Evolutionary conservation across 2,797 vertebrate genomes (phyloP).

Genomic region (Scyliorhinus canicula): DNA sequence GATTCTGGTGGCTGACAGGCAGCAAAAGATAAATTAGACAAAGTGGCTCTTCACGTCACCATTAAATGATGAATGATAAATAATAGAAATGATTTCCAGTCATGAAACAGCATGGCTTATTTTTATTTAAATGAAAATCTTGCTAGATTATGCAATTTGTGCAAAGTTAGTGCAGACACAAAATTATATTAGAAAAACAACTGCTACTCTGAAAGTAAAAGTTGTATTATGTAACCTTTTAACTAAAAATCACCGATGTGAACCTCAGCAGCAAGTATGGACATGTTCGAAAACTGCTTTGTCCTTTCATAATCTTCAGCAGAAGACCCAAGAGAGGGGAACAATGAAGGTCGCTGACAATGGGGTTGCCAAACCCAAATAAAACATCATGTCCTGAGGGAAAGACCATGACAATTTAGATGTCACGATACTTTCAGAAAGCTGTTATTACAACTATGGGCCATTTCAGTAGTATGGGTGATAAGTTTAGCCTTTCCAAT

Average conservation of each 20-base stretch:
- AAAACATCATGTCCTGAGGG: neutral
- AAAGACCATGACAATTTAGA: neutral
- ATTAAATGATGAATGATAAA: too few species aligned
- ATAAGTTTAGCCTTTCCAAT: neutral
- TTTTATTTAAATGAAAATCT: neutral
- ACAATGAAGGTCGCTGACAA: constrained; percentile 4
- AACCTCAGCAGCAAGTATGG: neutral
- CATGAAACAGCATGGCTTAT: neutral
- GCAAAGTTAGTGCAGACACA: neutral
- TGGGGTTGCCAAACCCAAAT: neutral
- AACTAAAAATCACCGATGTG: neutral
- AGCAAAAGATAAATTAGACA: neutral
- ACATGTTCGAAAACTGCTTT: neutral
- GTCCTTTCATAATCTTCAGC: neutral
- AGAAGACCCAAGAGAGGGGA: neutral
- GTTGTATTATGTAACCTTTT: neutral
- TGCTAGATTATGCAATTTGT: neutral
- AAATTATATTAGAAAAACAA: neutral
- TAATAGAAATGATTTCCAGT: too few species aligned
- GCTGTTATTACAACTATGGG: neutral
- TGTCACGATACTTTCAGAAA: constrained; percentile 19
- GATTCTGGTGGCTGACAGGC: neutral
- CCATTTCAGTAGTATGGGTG: neutral
- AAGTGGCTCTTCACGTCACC: neutral
- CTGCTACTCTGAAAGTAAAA: neutral